phyloP scores from a whole-genome alignment of 2,113 vertebrate species.

The Mormyrus lacerda region DNA sequence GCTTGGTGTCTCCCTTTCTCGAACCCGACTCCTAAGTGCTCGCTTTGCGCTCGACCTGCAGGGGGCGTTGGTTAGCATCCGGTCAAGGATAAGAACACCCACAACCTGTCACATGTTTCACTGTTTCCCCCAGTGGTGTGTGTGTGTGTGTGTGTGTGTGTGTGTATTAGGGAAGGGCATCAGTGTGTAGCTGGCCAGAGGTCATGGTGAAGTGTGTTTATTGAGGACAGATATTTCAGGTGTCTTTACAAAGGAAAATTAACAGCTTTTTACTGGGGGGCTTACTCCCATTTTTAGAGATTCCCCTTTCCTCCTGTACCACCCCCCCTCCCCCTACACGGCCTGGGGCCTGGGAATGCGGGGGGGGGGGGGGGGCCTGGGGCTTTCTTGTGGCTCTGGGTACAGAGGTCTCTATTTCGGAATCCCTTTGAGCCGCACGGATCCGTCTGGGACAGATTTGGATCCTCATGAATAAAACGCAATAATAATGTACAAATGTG shows the following conservation, averaged over 20 bases:
- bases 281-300: background rate
- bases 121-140: background rate
- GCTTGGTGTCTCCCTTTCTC: background rate
- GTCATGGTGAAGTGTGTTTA: background rate
- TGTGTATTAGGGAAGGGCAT: background rate
- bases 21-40: background rate
- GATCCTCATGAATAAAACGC: conserved; percentile 20
- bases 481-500: conserved; percentile 41
- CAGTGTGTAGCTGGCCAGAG: background rate
- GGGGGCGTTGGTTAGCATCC: background rate
- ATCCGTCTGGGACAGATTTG: conserved; percentile 39
- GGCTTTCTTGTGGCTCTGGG: conserved; percentile 31
- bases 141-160: background rate
- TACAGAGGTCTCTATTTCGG: conserved; percentile 27
- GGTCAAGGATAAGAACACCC: background rate
- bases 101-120: background rate
- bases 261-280: background rate
- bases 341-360: background rate
- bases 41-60: background rate
- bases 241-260: background rate
- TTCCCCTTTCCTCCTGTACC: background rate
- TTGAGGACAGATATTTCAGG: background rate
- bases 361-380: background rate
- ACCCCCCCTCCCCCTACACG: background rate
- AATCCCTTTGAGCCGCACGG: conserved; percentile 25